Evolutionary conservation across 2,888 invertebrate species (phyloP).

Genomic region (Beris chalybata): DNA sequence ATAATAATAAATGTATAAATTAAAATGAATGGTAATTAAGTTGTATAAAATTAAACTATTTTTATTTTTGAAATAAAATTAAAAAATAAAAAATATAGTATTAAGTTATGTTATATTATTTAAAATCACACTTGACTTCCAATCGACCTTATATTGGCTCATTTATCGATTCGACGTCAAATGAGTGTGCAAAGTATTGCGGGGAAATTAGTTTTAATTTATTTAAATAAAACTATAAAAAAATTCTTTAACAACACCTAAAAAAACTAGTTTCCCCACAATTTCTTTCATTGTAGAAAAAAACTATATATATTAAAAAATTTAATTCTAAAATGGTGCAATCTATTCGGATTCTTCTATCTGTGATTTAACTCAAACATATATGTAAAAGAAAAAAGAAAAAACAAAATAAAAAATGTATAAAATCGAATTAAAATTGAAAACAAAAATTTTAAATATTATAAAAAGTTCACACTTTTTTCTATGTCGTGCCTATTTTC

Average conservation of each 20-base stretch:
- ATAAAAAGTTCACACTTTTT: too few species aligned
- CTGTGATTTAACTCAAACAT: slow-evolving; percentile 20
- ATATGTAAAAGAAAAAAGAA: too few species aligned
- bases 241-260: neutral
- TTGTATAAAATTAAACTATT: neutral
- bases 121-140: slow-evolving; percentile 30
- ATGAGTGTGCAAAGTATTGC: slow-evolving; percentile 24
- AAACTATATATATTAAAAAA: slow-evolving; percentile 15
- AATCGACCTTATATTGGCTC: slow-evolving; percentile 29
- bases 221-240: neutral
- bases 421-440: too few species aligned
- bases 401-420: too few species aligned
- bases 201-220: slow-evolving; percentile 13
- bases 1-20: neutral
- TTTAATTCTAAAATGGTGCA: slow-evolving; percentile 26
- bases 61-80: slow-evolving; percentile 4
- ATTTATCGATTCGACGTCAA: slow-evolving; percentile 31
- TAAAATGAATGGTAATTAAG: neutral
- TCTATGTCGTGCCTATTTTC: too few species aligned
- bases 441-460: too few species aligned
- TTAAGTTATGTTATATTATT: neutral
- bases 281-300: slow-evolving; percentile 12
- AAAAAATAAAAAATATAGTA: neutral
- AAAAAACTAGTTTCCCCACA: slow-evolving; percentile 18
- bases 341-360: slow-evolving; percentile 29